Conservation (phyloP, 2,113 vertebrate species). For the Heterocephalus glaber region DNA sequence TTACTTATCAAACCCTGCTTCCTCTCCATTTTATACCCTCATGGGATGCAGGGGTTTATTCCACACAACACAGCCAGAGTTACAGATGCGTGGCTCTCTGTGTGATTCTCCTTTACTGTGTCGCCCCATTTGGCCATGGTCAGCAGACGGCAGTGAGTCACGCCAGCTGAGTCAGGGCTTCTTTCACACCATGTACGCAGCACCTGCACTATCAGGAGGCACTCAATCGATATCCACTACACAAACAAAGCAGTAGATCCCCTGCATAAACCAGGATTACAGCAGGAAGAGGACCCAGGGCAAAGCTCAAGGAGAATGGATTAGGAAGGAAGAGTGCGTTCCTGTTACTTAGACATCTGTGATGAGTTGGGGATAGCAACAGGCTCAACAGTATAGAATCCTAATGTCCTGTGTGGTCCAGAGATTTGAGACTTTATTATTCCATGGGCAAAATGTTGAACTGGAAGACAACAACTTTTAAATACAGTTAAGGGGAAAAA, state of each 20-base stretch:
- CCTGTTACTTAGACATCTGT: background rate
- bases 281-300: background rate
- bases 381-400: background rate
- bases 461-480: constrained; percentile 13
- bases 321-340: background rate
- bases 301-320: background rate
- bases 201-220: background rate
- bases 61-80: background rate
- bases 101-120: background rate
- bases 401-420: background rate
- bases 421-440: background rate
- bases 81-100: background rate
- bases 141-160: background rate
- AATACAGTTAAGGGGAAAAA: background rate
- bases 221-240: background rate
- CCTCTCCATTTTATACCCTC: background rate
- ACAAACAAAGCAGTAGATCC: background rate
- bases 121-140: background rate
- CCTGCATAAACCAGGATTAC: background rate
- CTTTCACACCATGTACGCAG: background rate
- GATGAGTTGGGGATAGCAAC: background rate
- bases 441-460: background rate
- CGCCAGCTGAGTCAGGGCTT: background rate
- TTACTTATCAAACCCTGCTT: background rate
- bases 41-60: background rate